These are phyloP conservation scores for Hirundo rustica DNA, from an alignment of 2,797 vertebrate genomes.

Conservation along the genomic window DNA sequence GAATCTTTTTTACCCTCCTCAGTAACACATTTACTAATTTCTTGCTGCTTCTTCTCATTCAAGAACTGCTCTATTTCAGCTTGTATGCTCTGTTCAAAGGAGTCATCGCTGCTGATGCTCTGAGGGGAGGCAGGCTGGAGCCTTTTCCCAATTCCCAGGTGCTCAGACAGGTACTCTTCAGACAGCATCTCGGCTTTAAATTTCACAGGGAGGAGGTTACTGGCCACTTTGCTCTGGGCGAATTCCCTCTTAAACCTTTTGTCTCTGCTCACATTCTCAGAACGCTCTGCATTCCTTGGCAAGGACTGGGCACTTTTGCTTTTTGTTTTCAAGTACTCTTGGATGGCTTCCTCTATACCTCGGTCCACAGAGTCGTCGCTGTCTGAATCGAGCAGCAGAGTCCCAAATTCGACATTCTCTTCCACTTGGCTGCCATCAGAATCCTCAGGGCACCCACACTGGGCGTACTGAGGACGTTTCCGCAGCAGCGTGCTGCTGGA, in stretches of 20 bases:
- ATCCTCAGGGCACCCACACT: conserved; percentile 7
- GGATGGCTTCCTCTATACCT: conserved; percentile 95
- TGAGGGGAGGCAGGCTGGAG: conserved; percentile 71
- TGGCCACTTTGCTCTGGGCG: not conserved
- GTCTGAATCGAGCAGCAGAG: conserved; percentile 82
- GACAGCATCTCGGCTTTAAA: conserved; percentile 28
- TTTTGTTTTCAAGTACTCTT: conserved; percentile 87
- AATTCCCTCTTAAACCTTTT: conserved; percentile 17
- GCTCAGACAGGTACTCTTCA: conserved; percentile 18
- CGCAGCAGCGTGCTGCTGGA: not conserved
- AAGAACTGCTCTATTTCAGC: conserved; percentile 81
- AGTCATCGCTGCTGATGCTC: conserved; percentile 80
- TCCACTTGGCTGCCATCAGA: not conserved
- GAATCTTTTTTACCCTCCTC: not conserved
- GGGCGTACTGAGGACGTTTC: not conserved
- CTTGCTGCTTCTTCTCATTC: conserved; percentile 74
- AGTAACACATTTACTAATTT: conserved; percentile 49
- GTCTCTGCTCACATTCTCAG: not conserved
- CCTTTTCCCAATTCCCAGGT: not conserved
- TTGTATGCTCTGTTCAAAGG: conserved; percentile 80
- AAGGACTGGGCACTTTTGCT: not conserved
- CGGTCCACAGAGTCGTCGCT: conserved; percentile 94
- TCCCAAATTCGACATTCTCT: conserved; percentile 17
- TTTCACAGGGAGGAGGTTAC: conserved; percentile 3
- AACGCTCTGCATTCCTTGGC: not conserved